Conservation (phyloP, 2,888 invertebrate species). For the Euproctis similis region DNA sequence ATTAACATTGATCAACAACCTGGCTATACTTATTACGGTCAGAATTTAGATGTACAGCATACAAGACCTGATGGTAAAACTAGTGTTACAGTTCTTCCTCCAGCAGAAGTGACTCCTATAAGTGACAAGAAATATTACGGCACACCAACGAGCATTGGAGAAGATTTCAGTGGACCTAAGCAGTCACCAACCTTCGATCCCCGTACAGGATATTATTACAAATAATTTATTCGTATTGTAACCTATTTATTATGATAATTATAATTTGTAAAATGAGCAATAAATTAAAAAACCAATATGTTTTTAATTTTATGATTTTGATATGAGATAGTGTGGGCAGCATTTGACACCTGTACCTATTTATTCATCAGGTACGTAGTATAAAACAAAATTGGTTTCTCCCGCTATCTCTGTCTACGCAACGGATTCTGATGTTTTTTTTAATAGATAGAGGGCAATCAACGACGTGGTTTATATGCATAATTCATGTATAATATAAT, state of each 20-base stretch:
- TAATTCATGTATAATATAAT: too few relatives aligned
- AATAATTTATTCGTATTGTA: too few relatives aligned
- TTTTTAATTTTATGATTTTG: too few relatives aligned
- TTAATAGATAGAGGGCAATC: too few relatives aligned
- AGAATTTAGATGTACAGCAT: not conserved
- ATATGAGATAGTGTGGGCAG: too few relatives aligned
- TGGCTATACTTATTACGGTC: slow-evolving; percentile 2
- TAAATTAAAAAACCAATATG: not conserved
- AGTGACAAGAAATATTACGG: slow-evolving; percentile 6
- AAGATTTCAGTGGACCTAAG: slow-evolving; percentile 57
- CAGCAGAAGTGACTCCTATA: not conserved
- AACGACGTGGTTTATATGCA: too few relatives aligned
- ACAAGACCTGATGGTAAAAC: not conserved
- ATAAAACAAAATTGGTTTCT: too few relatives aligned
- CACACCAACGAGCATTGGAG: slow-evolving; percentile 28
- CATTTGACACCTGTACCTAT: too few relatives aligned
- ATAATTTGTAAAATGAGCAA: not conserved
- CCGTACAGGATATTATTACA: slow-evolving; percentile 53
- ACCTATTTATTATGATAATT: too few relatives aligned
- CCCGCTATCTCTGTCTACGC: too few relatives aligned
- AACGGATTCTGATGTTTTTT: too few relatives aligned
- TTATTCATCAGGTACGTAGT: too few relatives aligned
- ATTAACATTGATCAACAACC: slow-evolving; percentile 5
- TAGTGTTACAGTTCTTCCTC: not conserved
- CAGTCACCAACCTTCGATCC: slow-evolving; percentile 47